Percentiles rank a stretch among this genome's conserved stretches.
These are phyloP conservation scores for Agrochola circellaris DNA, from an alignment of 2,888 invertebrate genomes.

Conservation along the genomic window DNA sequence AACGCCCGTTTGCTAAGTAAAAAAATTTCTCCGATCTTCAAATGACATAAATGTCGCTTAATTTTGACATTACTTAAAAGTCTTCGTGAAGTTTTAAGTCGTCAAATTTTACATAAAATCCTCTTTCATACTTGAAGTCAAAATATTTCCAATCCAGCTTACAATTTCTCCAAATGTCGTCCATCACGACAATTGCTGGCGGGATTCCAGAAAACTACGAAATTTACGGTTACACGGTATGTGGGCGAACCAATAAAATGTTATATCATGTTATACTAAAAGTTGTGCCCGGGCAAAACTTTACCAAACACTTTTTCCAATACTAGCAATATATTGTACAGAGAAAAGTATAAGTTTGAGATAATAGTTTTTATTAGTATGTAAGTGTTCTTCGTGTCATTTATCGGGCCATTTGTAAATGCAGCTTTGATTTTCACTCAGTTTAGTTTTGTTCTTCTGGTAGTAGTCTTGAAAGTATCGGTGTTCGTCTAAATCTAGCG, in stretches of 20 bases:
- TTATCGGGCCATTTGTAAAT: slow-evolving; percentile 9
- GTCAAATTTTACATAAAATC: neutral
- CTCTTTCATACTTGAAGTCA: slow-evolving; percentile 9
- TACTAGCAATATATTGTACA: slow-evolving; percentile 7
- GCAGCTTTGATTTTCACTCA: neutral
- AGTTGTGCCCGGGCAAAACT: slow-evolving; percentile 8
- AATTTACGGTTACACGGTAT: slow-evolving; percentile 23
- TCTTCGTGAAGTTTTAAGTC: neutral
- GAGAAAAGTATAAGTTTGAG: slow-evolving; percentile 19
- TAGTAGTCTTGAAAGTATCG: neutral
- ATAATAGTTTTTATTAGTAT: slow-evolving; percentile 29
- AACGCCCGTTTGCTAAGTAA: neutral
- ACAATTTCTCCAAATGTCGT: slow-evolving; percentile 3
- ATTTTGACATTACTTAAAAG: neutral
- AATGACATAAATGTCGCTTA: neutral
- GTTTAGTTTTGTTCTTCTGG: neutral
- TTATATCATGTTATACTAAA: slow-evolving; percentile 23
- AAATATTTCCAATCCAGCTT: slow-evolving; percentile 27
- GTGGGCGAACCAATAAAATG: slow-evolving; percentile 46
- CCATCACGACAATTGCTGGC: slow-evolving; percentile 34
- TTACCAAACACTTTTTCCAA: slow-evolving; percentile 25
- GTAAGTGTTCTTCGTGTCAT: slow-evolving; percentile 5
- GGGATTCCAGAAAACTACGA: slow-evolving; percentile 25
- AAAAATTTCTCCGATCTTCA: neutral
- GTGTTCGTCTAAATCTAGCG: neutral